phyloP scores from a whole-genome alignment of 1,140 invertebrate genomes.

The Lepidurus arcticus region DNA sequence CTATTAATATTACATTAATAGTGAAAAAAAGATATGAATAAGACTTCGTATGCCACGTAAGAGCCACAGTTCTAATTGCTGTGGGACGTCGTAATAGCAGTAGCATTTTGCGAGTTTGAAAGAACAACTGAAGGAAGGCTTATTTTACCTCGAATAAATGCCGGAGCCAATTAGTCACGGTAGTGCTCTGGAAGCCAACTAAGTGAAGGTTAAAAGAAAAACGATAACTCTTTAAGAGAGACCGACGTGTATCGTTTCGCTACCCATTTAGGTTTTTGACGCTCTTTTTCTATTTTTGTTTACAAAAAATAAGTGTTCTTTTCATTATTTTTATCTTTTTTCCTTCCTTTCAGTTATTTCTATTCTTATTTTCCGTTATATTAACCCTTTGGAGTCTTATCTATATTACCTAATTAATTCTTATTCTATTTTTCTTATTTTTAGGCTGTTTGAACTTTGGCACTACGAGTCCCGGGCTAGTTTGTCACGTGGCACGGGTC shows the following conservation, averaged over 20 bases:
- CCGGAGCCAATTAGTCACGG: too few species aligned
- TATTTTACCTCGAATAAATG: too few species aligned
- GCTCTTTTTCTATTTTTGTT: neutral
- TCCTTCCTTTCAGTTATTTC: neutral
- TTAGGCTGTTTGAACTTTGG: constrained; percentile 3
- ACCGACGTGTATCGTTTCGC: too few species aligned
- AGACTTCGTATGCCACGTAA: too few species aligned
- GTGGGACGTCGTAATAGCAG: neutral
- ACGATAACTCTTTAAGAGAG: too few species aligned
- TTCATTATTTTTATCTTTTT: neutral
- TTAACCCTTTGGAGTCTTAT: neutral
- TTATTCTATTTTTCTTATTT: neutral
- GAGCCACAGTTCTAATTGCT: neutral
- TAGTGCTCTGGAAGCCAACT: too few species aligned
- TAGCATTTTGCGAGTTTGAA: too few species aligned
- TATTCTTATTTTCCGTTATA: neutral
- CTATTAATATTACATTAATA: too few species aligned
- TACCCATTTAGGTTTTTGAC: constrained; percentile 24
- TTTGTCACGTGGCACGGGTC: constrained; percentile 17
- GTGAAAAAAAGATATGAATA: too few species aligned
- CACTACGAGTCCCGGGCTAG: neutral
- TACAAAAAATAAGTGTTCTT: neutral
- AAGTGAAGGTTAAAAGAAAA: too few species aligned
- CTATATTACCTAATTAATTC: neutral
- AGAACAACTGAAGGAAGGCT: too few species aligned